Base-by-base conservation (phyloP, 2,797 vertebrate genomes). In the Rhinophrynus dorsalis region DNA sequence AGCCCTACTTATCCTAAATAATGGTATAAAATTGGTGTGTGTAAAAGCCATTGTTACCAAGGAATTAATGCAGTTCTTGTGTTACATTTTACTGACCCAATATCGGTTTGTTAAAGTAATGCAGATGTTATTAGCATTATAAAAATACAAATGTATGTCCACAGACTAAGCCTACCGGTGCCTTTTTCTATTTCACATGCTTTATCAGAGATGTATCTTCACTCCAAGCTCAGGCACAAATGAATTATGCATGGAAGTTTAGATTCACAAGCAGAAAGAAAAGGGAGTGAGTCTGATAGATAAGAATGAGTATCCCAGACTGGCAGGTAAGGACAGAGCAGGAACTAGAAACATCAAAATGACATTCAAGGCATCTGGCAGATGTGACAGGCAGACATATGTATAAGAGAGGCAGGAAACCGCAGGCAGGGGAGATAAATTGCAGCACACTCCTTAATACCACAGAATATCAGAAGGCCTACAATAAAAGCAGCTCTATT, bases 171-270 rank as follows among this genome's bases (percentile, higher is more conserved):
- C 2, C 24, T 32, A 10, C 6, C 40, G 27, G 9, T 56, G 24
- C 23, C 24, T 32, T 15, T 33, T 32, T 26, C 9, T 6, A 21
- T 56, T 71, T 71, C 15, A 30, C 26, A 17, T 15, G 26, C 26
- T 26, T 48, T 65, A 59, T 66, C 54, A 44, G 37, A 30, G 45
- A 42, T 65, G 45, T 66, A 65, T 52, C 69, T 65, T 26, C n/a
- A 27, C 33, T 37, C 15, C 7, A 18, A 58, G 35, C 21, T 45
- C 38, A 20, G 35, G 35, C 52, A 51, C 54, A 65, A 11, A 65
- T 73, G 45, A 59, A 66, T 73, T 65, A 73, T 73, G 45, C 54
- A 73, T 73, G 33, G 15, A 35, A 50, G 24, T 71, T 71, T 57
- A 51, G 32, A 48, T 71, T 64, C 24, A 64, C 51, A 64, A 56